A percentile compares a stretch with the other conserved stretches of the same genome.
Conservation (phyloP, 2,888 invertebrate genomes). For the Sminthurides aquaticus region DNA sequence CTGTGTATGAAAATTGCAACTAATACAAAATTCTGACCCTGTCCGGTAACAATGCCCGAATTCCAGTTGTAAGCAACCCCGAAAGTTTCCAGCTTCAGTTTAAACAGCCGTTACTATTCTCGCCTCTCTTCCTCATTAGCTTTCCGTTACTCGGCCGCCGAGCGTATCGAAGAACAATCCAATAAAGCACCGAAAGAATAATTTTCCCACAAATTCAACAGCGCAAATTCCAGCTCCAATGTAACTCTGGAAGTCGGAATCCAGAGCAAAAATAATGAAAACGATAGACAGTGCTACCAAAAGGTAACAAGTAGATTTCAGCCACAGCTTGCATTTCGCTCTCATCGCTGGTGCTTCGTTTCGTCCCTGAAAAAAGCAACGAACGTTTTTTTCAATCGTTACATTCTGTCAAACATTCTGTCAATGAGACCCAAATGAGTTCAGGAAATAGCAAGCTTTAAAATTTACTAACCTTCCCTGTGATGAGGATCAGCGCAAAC, state of each 20-base stretch:
- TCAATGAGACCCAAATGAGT: no score
- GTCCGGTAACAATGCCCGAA: no score
- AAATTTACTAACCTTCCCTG: constrained; percentile 11
- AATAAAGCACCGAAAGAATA: constrained; percentile 1
- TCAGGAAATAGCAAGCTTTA: no score
- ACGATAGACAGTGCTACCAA: constrained; percentile 12
- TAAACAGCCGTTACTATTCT: no score
- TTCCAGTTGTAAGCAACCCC: no score
- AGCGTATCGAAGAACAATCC: constrained; percentile 7
- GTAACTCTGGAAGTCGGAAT: constrained; percentile 19
- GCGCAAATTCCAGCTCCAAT: constrained; percentile 17
- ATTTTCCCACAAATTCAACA: background rate
- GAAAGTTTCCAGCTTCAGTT: no score
- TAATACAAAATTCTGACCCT: no score
- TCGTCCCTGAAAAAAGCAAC: constrained; percentile 11
- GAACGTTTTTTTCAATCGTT: no score
- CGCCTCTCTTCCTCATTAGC: no score
- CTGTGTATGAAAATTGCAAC: no score
- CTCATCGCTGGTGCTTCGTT: constrained; percentile 13
- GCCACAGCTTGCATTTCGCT: constrained; percentile 12
- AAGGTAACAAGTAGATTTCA: constrained; percentile 15
- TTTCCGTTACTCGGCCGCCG: no score
- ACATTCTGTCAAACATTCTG: no score
- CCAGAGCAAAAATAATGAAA: constrained; percentile 16
- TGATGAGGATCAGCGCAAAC: constrained; percentile 11